Base-by-base conservation (phyloP, 2,888 invertebrate genomes). In the Erannis defoliaria region DNA sequence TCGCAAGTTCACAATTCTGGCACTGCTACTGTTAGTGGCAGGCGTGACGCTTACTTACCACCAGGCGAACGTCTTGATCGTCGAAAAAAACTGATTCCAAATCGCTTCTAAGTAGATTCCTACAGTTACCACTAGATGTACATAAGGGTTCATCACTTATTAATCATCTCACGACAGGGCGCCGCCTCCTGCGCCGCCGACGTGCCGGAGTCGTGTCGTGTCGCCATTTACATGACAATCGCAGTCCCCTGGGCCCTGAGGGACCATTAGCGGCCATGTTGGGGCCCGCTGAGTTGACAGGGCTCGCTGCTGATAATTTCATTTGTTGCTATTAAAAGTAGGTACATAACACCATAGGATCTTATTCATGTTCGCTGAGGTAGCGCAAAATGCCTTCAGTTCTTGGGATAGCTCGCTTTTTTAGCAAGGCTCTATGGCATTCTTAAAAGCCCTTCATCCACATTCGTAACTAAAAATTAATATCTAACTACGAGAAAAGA, bases 141-240 rank as follows among this genome's bases (percentile, higher is more conserved):
- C 29, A 62, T 53, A 58, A 61, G 57, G 55, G 58, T 60, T 50
- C 53, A 45, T 62, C 56, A 38, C 54, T 72, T 70, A 68, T 64
- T 33, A 68, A 64, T 62, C 72, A 48, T 21, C 51, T 67, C 68
- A 67, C 69, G 57, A 14, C 48, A 45, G 71, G 67, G 37, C 51
- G 56, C 55, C 53, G 64, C 71, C 72, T 73, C 69, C 70, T 21
- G 21, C n/a, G 42, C 70, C 23, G 46, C 12, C 21, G 50, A 18
- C 62, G 60, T 46, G 35, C 62, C 62, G 33, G 57, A 26, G 40
- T 59, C 74, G 69, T 49, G 60, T 49, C 65, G 62, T 49, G 60
- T 50, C 65, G 60, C 60, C 72, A 81, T 81, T 81, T 71, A 74
- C 81, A 81, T 81, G 76, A 81, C 81, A 81, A 81, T 81, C 68